phyloP scores from a whole-genome alignment of 2,113 vertebrate genomes.

The Channa maculata region DNA sequence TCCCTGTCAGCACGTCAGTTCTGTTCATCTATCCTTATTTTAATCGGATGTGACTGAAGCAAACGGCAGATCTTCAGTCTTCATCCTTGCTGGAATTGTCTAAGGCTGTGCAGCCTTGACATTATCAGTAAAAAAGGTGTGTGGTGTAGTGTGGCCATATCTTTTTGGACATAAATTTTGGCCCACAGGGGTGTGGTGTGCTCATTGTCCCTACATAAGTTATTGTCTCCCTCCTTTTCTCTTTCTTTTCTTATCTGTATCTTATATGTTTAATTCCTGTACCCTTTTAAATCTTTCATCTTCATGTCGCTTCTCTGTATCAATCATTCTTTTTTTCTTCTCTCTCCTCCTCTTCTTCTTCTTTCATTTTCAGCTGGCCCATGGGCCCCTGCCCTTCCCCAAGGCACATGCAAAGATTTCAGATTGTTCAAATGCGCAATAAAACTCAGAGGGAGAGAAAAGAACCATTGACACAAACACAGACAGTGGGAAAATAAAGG shows the following conservation, averaged over 20 bases:
- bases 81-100: slow-evolving; percentile 7
- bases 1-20: slow-evolving; percentile 24
- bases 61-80: background rate
- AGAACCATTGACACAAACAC: slow-evolving; percentile 21
- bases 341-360: slow-evolving; percentile 4
- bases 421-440: slow-evolving; percentile 52
- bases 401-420: slow-evolving; percentile 51
- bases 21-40: slow-evolving; percentile 30
- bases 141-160: slow-evolving; percentile 40
- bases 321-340: background rate
- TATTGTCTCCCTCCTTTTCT: slow-evolving; percentile 5
- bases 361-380: slow-evolving; percentile 33
- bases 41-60: slow-evolving; percentile 1
- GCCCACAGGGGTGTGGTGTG: slow-evolving; percentile 53
- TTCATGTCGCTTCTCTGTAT: slow-evolving; percentile 9
- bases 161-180: slow-evolving; percentile 34
- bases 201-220: slow-evolving; percentile 48
- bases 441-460: slow-evolving; percentile 47
- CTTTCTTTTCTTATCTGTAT: background rate
- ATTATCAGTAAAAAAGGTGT: slow-evolving; percentile 43
- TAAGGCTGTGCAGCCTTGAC: slow-evolving; percentile 8
- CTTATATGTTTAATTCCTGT: background rate
- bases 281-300: background rate
- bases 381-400: slow-evolving; percentile 57
- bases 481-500: slow-evolving; percentile 1